Conservation (phyloP, 2,797 vertebrate genomes). For the Poeciliopsis paucimaculata region DNA sequence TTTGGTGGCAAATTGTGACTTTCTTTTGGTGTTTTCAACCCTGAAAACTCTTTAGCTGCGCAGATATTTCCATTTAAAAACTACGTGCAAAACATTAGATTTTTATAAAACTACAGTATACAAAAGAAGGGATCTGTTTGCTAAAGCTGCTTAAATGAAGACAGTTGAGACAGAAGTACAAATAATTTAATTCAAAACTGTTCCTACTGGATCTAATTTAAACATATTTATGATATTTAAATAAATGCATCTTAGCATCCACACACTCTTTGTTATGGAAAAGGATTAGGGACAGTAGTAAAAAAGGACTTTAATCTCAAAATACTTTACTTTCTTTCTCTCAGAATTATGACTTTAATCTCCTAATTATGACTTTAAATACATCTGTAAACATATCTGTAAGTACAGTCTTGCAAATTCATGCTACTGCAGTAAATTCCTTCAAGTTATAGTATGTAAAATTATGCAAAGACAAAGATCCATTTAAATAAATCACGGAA, state of each 20-base stretch:
- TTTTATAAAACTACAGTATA: neutral
- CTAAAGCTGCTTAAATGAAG: neutral
- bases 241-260: neutral
- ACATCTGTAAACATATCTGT: neutral
- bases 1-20: neutral
- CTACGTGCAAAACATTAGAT: neutral
- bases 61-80: neutral
- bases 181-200: neutral
- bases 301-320: neutral
- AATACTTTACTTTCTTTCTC: neutral
- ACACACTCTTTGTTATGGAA: neutral
- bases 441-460: neutral
- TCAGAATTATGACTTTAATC: neutral
- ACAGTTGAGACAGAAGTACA: neutral
- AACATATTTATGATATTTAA: neutral
- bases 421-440: neutral
- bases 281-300: no score
- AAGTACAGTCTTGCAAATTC: neutral
- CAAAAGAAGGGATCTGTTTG: neutral
- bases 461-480: neutral
- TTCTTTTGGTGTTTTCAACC: neutral
- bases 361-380: neutral
- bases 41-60: neutral
- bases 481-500: neutral
- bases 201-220: neutral